These are phyloP conservation scores for Aspidiotus destructor DNA, from an alignment of 2,888 invertebrate species.

Conservation along the genomic window DNA sequence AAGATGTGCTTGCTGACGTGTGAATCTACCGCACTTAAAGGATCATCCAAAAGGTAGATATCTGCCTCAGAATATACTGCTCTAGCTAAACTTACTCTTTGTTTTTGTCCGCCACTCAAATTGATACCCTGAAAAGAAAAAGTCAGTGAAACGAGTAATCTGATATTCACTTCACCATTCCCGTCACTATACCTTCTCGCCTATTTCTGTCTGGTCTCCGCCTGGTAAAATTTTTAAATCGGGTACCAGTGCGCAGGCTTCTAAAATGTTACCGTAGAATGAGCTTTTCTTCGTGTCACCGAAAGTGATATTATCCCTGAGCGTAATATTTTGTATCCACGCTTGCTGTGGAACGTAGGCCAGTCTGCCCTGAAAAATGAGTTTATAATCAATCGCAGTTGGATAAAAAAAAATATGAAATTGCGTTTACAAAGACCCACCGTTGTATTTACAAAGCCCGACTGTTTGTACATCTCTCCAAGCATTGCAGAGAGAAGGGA, in stretches of 20 bases:
- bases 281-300: slow-evolving; percentile 61
- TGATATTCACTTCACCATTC: neutral
- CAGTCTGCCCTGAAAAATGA: slow-evolving; percentile 44
- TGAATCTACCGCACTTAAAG: slow-evolving; percentile 58
- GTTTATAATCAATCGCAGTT: neutral
- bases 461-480: slow-evolving; percentile 79
- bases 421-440: slow-evolving; percentile 28
- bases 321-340: slow-evolving; percentile 94
- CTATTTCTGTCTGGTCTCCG: slow-evolving; percentile 95
- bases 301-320: slow-evolving; percentile 87
- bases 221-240: slow-evolving; percentile 90
- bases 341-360: slow-evolving; percentile 93
- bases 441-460: slow-evolving; percentile 68
- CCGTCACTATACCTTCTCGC: slow-evolving; percentile 42
- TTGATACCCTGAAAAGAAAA: slow-evolving; percentile 54
- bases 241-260: slow-evolving; percentile 79
- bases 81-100: slow-evolving; percentile 79
- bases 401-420: neutral
- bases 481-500: slow-evolving; percentile 78
- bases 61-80: slow-evolving; percentile 84
- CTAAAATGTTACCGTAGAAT: slow-evolving; percentile 68
- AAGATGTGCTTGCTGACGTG: slow-evolving; percentile 58
- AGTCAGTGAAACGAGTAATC: neutral
- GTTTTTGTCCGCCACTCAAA: slow-evolving; percentile 86
- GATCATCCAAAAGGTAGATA: slow-evolving; percentile 90